Conservation (phyloP, 2,797 vertebrate genomes). For the Eidolon dupreanum region DNA sequence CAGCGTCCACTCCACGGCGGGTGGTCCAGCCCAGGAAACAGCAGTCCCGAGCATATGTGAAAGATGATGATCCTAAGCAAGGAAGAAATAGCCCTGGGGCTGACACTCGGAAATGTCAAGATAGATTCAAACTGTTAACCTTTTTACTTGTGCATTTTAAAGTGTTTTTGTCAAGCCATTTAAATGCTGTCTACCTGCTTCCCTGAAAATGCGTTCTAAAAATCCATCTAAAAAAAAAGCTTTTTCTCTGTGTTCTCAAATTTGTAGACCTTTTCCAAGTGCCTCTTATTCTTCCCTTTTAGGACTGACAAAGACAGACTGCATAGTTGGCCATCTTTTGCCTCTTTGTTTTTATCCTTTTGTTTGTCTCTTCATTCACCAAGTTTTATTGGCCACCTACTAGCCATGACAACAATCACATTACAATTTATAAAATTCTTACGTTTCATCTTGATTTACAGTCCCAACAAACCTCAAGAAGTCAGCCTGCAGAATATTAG, state of each 20-base stretch:
- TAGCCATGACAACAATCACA: not conserved
- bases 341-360: not conserved
- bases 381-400: not conserved
- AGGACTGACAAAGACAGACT: constrained; percentile 3
- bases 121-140: constrained; percentile 72
- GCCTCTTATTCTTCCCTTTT: not conserved
- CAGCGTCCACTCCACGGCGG: not conserved
- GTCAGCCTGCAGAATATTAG: not conserved
- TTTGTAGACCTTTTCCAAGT: constrained; percentile 9
- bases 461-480: not conserved
- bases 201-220: constrained; percentile 15
- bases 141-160: constrained; percentile 69
- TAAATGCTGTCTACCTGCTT: constrained; percentile 63
- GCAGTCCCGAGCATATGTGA: not conserved
- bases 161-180: constrained; percentile 68
- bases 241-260: constrained; percentile 24
- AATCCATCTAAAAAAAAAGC: not conserved
- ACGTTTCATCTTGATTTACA: not conserved
- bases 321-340: not conserved
- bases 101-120: constrained; percentile 68
- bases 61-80: constrained; percentile 15
- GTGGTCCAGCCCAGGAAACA: constrained; percentile 57
- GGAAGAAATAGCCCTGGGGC: constrained; percentile 56
- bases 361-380: not conserved
- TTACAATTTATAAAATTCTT: not conserved